These are phyloP conservation scores for Rhimphoctona megacephalus DNA, from an alignment of 2,888 invertebrate species.

Conservation along the genomic window DNA sequence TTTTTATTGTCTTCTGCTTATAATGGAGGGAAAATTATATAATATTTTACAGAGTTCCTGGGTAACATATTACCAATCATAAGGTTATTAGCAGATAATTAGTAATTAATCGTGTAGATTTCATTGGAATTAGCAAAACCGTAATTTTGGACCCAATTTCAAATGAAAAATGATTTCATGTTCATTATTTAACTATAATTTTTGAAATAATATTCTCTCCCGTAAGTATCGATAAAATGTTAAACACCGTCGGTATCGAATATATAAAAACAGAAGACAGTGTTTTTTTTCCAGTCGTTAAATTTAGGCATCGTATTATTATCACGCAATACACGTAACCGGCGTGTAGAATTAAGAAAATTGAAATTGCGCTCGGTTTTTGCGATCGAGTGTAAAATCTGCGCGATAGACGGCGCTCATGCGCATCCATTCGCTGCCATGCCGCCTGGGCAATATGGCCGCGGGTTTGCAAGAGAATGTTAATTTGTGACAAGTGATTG, in stretches of 20 bases:
- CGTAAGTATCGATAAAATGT: background rate
- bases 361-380: background rate
- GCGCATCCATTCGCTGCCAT: constrained; percentile 56
- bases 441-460: constrained; percentile 78
- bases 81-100: too few relatives aligned
- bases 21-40: too few relatives aligned
- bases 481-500: constrained; percentile 80
- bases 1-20: too few relatives aligned
- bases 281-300: background rate
- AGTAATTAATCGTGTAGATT: too few relatives aligned
- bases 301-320: background rate
- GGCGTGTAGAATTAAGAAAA: background rate
- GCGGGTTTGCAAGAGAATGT: constrained; percentile 74
- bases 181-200: background rate
- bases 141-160: too few relatives aligned
- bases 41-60: too few relatives aligned
- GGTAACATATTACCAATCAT: too few relatives aligned
- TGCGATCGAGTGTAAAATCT: constrained; percentile 16
- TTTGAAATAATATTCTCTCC: background rate
- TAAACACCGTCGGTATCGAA: background rate
- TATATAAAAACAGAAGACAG: background rate
- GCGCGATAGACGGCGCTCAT: constrained; percentile 32
- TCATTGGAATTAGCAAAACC: too few relatives aligned
- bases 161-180: too few relatives aligned
- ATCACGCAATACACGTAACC: background rate